These are phyloP conservation scores for Meteorus cinctellus DNA, from an alignment of 2,888 invertebrate genomes.

Conservation along the genomic window DNA sequence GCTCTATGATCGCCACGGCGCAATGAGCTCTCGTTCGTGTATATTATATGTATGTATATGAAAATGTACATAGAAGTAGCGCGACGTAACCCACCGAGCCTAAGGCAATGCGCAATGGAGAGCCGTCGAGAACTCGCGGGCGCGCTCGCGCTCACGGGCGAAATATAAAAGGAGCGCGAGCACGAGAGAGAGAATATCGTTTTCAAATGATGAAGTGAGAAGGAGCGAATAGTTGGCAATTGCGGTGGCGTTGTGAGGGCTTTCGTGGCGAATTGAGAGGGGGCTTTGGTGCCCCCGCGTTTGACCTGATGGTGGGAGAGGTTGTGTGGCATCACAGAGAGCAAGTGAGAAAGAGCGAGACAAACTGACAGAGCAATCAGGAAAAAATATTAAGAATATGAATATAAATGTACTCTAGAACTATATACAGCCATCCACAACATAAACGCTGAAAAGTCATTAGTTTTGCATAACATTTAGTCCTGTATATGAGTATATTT, in stretches of 20 bases:
- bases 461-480: constrained; percentile 2
- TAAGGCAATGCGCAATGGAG: constrained; percentile 47
- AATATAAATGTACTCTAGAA: constrained; percentile 16
- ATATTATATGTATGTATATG: constrained; percentile 65
- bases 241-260: constrained; percentile 1
- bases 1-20: constrained; percentile 64
- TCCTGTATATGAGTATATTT: neutral
- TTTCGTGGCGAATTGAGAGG: constrained; percentile 50
- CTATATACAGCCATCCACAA: neutral
- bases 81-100: constrained; percentile 47
- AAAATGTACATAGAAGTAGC: constrained; percentile 48
- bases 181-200: constrained; percentile 21
- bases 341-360: neutral
- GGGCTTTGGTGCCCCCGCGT: constrained; percentile 52
- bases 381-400: constrained; percentile 40
- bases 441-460: constrained; percentile 19
- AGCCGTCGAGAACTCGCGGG: constrained; percentile 32
- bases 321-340: constrained; percentile 18
- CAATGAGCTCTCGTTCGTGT: constrained; percentile 56
- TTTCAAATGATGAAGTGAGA: constrained; percentile 11
- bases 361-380: constrained; percentile 42
- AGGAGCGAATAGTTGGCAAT: constrained; percentile 37
- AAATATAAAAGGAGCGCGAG: neutral
- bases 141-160: neutral
- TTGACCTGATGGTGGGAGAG: constrained; percentile 56